Conservation (phyloP, 2,888 invertebrate genomes). For the Temnothorax ravouxi region DNA sequence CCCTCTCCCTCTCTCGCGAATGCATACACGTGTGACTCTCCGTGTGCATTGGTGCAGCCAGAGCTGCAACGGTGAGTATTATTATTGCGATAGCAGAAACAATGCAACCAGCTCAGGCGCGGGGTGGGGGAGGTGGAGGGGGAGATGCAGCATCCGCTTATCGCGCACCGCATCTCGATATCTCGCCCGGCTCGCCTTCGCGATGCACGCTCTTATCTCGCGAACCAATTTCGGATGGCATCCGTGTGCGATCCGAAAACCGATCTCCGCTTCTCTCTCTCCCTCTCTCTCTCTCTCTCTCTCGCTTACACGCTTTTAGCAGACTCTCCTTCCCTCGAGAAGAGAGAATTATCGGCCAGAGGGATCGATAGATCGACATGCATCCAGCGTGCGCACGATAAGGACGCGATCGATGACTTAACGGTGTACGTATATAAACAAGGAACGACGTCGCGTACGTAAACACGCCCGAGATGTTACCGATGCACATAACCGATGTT, state of each 20-base stretch:
- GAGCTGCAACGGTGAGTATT: constrained; percentile 71
- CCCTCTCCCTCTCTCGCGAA: constrained; percentile 28
- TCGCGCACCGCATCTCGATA: constrained; percentile 68
- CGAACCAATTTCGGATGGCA: constrained; percentile 65
- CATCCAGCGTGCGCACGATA: constrained; percentile 34
- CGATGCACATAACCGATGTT: constrained; percentile 1
- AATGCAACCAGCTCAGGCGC: constrained; percentile 64
- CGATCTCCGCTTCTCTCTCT: constrained; percentile 16
- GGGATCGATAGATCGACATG: constrained; percentile 51
- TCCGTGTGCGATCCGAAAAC: constrained; percentile 51
- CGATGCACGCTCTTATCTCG: constrained; percentile 68
- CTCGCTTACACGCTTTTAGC: neutral
- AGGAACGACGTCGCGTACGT: neutral
- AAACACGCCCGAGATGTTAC: neutral
- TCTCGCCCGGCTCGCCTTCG: constrained; percentile 48
- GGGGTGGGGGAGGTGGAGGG: neutral
- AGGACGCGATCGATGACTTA: constrained; percentile 40
- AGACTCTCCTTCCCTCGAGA: constrained; percentile 42
- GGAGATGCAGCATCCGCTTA: constrained; percentile 71
- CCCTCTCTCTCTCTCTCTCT: neutral
- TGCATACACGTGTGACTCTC: constrained; percentile 46
- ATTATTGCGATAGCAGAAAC: constrained; percentile 79
- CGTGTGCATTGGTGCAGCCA: constrained; percentile 55
- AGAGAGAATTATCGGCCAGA: constrained; percentile 52
- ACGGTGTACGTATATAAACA: constrained; percentile 9